Percentiles rank a stretch among this genome's conserved stretches.
phyloP scores from a whole-genome alignment of 2,113 vertebrate species.

The Ictidomys tridecemlineatus region DNA sequence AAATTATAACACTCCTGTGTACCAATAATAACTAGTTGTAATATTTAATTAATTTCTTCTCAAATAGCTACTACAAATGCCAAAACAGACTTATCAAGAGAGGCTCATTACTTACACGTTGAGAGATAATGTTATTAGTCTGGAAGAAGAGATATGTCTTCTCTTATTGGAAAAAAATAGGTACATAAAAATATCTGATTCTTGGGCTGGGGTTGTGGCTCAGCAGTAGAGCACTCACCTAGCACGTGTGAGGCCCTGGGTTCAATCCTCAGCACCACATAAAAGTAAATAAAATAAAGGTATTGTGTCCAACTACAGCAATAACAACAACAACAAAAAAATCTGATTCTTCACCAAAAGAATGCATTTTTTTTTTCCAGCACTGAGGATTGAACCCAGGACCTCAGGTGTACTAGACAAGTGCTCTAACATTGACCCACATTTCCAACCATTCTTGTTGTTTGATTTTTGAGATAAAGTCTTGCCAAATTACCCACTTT shows the following conservation, averaged over 20 bases:
- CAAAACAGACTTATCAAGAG: conserved; percentile 33
- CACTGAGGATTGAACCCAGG: background rate
- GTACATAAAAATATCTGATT: background rate
- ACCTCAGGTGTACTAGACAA: background rate
- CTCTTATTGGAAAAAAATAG: background rate
- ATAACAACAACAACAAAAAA: background rate
- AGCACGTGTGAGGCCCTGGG: too few relatives aligned
- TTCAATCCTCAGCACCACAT: too few relatives aligned
- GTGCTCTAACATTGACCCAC: background rate
- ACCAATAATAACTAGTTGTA: conserved; percentile 19
- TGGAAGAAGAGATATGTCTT: conserved; percentile 44
- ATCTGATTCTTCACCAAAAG: background rate
- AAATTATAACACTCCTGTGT: background rate
- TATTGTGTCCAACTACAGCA: too few relatives aligned
- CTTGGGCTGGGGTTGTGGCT: background rate
- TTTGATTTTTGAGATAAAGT: background rate
- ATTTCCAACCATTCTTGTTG: background rate
- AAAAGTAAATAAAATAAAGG: too few relatives aligned
- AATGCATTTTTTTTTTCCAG: background rate
- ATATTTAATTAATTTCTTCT: conserved; percentile 29
- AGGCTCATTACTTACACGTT: background rate
- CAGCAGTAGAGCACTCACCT: too few relatives aligned
- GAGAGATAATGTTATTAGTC: conserved; percentile 16
- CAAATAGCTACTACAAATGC: conserved; percentile 13
- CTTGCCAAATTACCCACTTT: background rate